These are phyloP conservation scores for Chelon auratus DNA, from an alignment of 2,797 vertebrate species.

Conservation along the genomic window DNA sequence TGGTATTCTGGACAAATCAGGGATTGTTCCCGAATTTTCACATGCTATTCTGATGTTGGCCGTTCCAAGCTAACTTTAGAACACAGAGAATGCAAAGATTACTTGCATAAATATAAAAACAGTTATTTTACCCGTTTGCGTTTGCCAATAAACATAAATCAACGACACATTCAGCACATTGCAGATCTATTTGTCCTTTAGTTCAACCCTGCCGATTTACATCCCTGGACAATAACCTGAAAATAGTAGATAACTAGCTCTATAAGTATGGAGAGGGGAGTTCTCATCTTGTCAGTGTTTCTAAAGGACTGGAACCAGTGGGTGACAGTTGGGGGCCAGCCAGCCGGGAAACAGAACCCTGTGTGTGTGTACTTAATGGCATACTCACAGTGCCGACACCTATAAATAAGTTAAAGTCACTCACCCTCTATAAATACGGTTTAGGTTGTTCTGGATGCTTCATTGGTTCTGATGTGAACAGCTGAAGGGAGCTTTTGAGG, in stretches of 20 bases:
- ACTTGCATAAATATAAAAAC: background rate
- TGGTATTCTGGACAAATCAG: constrained; percentile 25
- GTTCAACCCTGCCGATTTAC: background rate
- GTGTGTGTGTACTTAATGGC: constrained; percentile 30
- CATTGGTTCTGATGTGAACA: constrained; percentile 28
- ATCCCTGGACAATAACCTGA: constrained; percentile 10
- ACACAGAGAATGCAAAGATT: background rate
- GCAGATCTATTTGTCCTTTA: background rate
- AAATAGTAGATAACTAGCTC: background rate
- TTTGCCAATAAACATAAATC: background rate
- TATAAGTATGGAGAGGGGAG: constrained; percentile 27
- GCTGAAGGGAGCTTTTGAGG: constrained; percentile 29
- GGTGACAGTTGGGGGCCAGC: constrained; percentile 66
- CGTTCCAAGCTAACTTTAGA: no score
- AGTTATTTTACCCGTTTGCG: background rate
- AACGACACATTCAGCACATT: background rate
- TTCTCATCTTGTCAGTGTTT: constrained; percentile 56
- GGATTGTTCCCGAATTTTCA: constrained; percentile 38
- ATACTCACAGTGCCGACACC: constrained; percentile 39
- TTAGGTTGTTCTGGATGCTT: constrained; percentile 51
- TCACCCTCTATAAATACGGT: constrained; percentile 70
- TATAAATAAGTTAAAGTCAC: constrained; percentile 77
- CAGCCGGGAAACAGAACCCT: constrained; percentile 55
- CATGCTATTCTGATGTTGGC: constrained; percentile 22
- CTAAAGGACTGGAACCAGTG: constrained; percentile 59